Percentiles rank a stretch among this genome's conserved stretches.
Evolutionary conservation across 1,140 invertebrate species (phyloP).

Genomic region (Aporrectodea caliginosa): DNA sequence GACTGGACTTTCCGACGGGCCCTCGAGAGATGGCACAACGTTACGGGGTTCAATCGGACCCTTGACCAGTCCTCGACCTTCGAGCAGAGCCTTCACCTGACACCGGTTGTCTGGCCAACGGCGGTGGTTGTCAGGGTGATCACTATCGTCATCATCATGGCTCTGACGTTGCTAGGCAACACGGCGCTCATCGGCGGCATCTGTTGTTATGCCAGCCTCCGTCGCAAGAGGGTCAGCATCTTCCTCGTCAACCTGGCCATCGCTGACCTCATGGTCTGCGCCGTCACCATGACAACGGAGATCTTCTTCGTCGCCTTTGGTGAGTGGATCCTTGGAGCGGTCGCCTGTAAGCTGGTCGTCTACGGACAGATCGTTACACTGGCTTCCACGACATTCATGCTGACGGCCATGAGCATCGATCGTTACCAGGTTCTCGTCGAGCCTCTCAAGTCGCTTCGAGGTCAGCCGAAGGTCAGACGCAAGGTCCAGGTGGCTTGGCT

Average conservation of each 20-base stretch:
- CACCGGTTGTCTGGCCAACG: not conserved
- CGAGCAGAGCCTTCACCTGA: no score
- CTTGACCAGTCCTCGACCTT: no score
- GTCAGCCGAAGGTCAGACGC: constrained; percentile 31
- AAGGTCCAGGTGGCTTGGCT: constrained; percentile 56
- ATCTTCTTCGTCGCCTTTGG: constrained; percentile 56
- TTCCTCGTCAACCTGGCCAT: constrained; percentile 40
- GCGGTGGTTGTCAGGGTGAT: constrained; percentile 9
- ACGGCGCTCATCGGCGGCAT: constrained; percentile 43
- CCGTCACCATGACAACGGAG: constrained; percentile 58
- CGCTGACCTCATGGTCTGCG: constrained; percentile 56
- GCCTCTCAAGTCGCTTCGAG: constrained; percentile 37
- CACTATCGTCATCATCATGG: constrained; percentile 26
- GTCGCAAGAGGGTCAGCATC: constrained; percentile 43
- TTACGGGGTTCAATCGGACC: no score
- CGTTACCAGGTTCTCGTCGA: constrained; percentile 50
- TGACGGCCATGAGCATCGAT: constrained; percentile 57
- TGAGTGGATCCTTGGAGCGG: constrained; percentile 53
- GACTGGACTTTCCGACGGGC: no score
- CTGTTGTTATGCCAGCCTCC: constrained; percentile 36
- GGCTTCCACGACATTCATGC: constrained; percentile 55
- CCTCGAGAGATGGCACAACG: no score
- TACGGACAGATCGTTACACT: constrained; percentile 53
- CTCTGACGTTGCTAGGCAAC: constrained; percentile 42
- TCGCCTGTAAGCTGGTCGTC: constrained; percentile 48